phyloP scores from a whole-genome alignment of 2,888 invertebrate genomes.

The Chironomus riparius region DNA sequence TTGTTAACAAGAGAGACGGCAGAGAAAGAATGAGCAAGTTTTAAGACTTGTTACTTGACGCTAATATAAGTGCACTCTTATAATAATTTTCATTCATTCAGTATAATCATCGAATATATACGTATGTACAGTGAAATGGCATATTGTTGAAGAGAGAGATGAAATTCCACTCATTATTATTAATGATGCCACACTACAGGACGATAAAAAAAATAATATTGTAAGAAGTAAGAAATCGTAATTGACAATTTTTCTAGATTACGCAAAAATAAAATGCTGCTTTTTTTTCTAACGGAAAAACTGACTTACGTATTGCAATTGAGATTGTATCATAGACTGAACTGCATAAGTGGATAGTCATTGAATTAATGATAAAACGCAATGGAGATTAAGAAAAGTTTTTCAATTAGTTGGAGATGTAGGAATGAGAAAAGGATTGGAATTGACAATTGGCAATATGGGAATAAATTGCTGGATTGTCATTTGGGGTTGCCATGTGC shows the following conservation, averaged over 20 bases:
- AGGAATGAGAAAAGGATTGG: too few species aligned
- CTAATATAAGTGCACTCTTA: not conserved
- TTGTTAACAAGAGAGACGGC: not conserved
- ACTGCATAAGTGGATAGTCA: too few species aligned
- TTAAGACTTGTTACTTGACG: not conserved
- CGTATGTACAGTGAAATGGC: not conserved
- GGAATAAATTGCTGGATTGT: too few species aligned
- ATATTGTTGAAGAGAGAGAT: not conserved
- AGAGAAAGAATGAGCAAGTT: too few species aligned
- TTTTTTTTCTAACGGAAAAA: not conserved
- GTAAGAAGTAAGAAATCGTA: not conserved
- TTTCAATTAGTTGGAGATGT: too few species aligned
- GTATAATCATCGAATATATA: not conserved
- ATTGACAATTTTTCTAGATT: constrained; percentile 13
- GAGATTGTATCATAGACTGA: too few species aligned
- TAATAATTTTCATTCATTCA: too few species aligned
- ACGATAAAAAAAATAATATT: too few species aligned
- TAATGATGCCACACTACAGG: not conserved
- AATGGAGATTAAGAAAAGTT: too few species aligned
- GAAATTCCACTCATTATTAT: constrained; percentile 10
- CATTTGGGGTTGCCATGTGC: too few species aligned
- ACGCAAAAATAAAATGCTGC: not conserved
- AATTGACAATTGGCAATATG: too few species aligned
- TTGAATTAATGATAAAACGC: too few species aligned
- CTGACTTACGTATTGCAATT: not conserved